Conservation (phyloP, 2,113 vertebrate species). For the Dissostichus mawsoni region DNA sequence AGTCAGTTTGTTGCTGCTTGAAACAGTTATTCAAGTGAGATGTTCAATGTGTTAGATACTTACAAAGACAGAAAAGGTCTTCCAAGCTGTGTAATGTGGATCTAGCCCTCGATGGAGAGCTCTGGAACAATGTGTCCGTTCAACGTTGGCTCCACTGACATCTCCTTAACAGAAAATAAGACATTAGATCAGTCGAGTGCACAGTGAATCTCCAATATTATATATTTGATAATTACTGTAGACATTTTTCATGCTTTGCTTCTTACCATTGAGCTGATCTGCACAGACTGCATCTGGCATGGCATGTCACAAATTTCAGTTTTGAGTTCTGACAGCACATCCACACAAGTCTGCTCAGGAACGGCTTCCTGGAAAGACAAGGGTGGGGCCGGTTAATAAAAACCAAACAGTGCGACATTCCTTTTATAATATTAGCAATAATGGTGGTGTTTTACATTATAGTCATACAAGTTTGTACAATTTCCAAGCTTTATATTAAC, state of each 20-base stretch:
- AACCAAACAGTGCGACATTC: too few species aligned
- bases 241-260: neutral
- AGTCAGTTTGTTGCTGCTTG: neutral
- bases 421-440: too few species aligned
- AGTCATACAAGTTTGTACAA: too few species aligned
- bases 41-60: constrained; percentile 1
- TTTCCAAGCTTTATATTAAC: neutral
- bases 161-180: constrained; percentile 51
- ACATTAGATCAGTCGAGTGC: neutral
- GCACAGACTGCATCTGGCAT: constrained; percentile 61
- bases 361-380: constrained; percentile 25
- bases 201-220: neutral
- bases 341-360: constrained; percentile 33
- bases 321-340: constrained; percentile 25
- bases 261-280: constrained; percentile 53
- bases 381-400: too few species aligned
- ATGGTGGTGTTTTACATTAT: too few species aligned
- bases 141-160: constrained; percentile 52
- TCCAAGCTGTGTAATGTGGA: neutral
- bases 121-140: constrained; percentile 71
- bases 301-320: constrained; percentile 49
- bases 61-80: constrained; percentile 50
- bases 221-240: neutral
- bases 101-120: constrained; percentile 72
- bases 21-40: too few species aligned